Conservation (phyloP, 1,140 invertebrate species). For the Mamestra configurata region DNA sequence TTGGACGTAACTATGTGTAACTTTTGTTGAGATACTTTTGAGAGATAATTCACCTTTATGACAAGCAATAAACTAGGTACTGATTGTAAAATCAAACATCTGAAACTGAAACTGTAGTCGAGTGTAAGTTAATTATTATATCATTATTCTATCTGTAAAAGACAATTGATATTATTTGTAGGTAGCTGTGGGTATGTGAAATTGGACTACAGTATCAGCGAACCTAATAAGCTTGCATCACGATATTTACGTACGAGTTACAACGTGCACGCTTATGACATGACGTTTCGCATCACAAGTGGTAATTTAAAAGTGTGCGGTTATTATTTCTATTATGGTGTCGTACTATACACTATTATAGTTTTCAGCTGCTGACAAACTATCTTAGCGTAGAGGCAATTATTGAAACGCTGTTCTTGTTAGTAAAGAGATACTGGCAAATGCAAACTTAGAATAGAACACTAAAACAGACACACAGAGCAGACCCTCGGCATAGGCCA, state of each 20-base stretch:
- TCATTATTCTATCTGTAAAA: background rate
- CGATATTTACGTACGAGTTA: background rate
- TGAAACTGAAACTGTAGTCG: background rate
- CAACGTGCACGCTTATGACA: background rate
- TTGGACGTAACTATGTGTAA: background rate
- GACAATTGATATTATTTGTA: background rate
- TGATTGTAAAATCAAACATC: no score
- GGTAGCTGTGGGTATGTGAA: background rate
- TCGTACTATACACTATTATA: background rate
- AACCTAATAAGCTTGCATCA: background rate
- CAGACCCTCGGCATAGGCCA: no score
- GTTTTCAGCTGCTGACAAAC: background rate
- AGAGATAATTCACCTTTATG: background rate
- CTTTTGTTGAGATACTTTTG: background rate
- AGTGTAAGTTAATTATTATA: background rate
- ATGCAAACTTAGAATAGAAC: no score
- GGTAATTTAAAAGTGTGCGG: background rate
- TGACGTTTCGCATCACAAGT: background rate
- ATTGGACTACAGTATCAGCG: background rate
- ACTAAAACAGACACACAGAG: no score
- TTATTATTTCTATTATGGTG: background rate
- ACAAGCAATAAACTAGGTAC: no score
- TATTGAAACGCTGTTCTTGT: background rate
- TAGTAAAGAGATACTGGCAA: no score
- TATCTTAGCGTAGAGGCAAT: background rate